Evolutionary conservation across 2,888 invertebrate genomes (phyloP), one percentile per base, ranked within the genome.

Genomic region (Meloe dianella): DNA sequence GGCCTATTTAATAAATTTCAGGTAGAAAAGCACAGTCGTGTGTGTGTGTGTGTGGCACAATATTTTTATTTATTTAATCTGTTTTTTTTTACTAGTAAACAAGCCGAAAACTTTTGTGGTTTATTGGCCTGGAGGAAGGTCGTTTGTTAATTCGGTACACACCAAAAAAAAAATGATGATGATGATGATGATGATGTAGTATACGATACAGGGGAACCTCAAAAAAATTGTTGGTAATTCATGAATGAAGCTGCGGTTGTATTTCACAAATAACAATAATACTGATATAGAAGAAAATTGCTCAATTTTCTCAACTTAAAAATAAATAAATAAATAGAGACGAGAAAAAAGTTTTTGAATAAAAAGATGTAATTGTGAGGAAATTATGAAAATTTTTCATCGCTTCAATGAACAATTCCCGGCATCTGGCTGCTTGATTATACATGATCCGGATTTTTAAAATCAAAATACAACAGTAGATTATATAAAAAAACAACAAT

Each of bases 191-290:
- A 8, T 8, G 30, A 1, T 8, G 35, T 35, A 35, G 35, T 35
- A 35, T 35, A 35, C 35, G 35, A 35, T 35, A 35, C 2, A 35
- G 35, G 35, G 14, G 35, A 14, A 35, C 12, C 6, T 8, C 1
- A 35, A 35, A 12, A 63, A 66, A 69, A 64, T 57, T n/a, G 17
- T 41, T 17, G 41, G n/a, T 60, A 67, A 69, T 67, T 71, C 63
- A 68, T 68, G 67, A 72, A 72, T 68, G 67, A 71, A 68, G 61
- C 59, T 70, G 69, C 59, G 69, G 67, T 69, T 63, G n/a, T 41
- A n/a, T 41, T 41, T 35, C 3, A 17, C 7, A 41, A 41, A 17
- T 41, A 41, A 41, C 17, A 14, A 62, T 62, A n/a, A 38, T 38
- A n/a, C 5, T n/a, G 57, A 59, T 59, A 58, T 62, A 22, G 20